Base-by-base conservation (phyloP, 2,113 vertebrate genomes). In the Halcyon senegalensis region DNA sequence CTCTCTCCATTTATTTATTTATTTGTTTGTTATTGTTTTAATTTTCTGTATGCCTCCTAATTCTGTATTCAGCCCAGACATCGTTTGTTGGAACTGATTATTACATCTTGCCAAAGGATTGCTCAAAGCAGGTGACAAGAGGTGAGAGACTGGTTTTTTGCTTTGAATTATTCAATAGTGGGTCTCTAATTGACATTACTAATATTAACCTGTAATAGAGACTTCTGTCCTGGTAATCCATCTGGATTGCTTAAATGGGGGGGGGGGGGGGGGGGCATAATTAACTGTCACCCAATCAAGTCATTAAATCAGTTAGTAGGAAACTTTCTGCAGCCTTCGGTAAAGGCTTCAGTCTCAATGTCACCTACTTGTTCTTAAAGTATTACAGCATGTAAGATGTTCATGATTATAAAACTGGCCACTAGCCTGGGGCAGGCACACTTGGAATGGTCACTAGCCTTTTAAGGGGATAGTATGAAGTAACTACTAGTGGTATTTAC, bases 151-250 rank as follows among this genome's bases (percentile, higher is more conserved):
- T 53, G 51, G 64, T 76, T 87, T 68, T 78, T 76, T 95, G 17
- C 56, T 93, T 92, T 91, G 81, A 94, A 94, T 95, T 91, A 93
- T 96, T 97, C 53, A 87, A 3, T 35, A 73, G 18, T 41, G 19
- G 48, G 41, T 86, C 44, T 92, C 58, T 80, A 79, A 75, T 25
- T 97, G 90, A 63, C 77, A 68, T 88, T 92, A 76, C 73, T 92
- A 59, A 63, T 91, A 90, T 30, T 78, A 75, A 81, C 58, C 89
- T 90, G 86, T 88, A 78, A 67, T 81, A 69, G 75, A 81, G 35
- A 56, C 50, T 94, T 93, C 67, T 89, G 48, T 97, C 43, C 64
- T 89, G 46, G 50, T 91, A 44, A 74, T 90, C 37, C 53, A 30
- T 96, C 68, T 94, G 74, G 48, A 84, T 78, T 77, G 55, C 50